These are phyloP conservation scores for Copsychus sechellarum DNA, from an alignment of 2,113 vertebrate species.

Conservation along the genomic window DNA sequence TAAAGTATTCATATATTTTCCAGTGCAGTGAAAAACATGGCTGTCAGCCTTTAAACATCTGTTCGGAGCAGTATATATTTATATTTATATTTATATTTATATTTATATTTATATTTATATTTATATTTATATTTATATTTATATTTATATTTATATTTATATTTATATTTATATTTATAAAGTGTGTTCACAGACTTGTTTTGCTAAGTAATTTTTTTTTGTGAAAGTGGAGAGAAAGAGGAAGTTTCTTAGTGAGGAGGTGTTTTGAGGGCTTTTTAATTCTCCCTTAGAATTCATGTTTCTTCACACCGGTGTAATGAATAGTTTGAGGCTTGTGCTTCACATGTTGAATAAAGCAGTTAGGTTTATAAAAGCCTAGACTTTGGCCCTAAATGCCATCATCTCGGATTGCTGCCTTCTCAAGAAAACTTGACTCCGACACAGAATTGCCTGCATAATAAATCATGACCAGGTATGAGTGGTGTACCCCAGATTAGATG, in stretches of 20 bases:
- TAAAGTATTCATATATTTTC: neutral
- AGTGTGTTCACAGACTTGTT: neutral
- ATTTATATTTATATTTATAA: neutral
- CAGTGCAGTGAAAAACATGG: neutral
- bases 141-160: neutral
- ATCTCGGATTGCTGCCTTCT: neutral
- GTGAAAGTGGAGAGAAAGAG: neutral
- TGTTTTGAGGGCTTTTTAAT: neutral
- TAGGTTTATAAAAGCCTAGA: neutral
- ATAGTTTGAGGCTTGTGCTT: neutral
- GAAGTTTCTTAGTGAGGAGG: neutral
- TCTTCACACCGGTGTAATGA: neutral
- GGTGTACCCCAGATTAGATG: neutral
- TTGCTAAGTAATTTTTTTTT: neutral
- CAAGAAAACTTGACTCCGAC: neutral
- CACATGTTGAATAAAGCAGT: neutral
- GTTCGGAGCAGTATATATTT: neutral
- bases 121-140: neutral
- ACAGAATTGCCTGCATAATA: neutral
- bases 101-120: neutral
- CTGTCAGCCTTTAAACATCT: constrained; percentile 28
- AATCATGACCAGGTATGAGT: neutral
- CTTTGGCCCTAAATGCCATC: neutral
- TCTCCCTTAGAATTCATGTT: neutral
- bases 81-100: neutral